Conservation (phyloP, 2,888 invertebrate species). For the Dasysyrphus albostriatus region DNA sequence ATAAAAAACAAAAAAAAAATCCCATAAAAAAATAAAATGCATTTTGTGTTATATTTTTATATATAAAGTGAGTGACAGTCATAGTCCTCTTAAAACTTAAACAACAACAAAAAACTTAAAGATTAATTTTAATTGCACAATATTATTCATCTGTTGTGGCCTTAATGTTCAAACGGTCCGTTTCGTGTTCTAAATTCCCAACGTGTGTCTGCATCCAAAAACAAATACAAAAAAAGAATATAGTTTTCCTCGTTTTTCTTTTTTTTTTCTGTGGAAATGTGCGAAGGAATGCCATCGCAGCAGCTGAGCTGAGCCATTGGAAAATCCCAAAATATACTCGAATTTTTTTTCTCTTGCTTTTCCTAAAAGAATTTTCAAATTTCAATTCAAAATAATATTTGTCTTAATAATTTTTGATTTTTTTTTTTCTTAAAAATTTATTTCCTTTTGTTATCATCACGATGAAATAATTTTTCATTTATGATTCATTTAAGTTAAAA, state of each 20-base stretch:
- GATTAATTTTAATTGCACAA: constrained; percentile 52
- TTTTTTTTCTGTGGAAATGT: constrained; percentile 28
- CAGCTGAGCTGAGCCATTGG: constrained; percentile 47
- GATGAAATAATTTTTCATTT: constrained; percentile 16
- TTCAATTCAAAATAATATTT: constrained; percentile 46
- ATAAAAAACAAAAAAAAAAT: neutral
- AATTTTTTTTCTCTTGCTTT: neutral
- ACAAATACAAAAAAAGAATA: neutral
- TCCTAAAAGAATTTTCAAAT: constrained; percentile 9
- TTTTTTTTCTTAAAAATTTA: constrained; percentile 20
- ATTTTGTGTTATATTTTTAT: constrained; percentile 28
- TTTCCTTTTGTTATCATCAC: constrained; percentile 27
- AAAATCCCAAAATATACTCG: constrained; percentile 61
- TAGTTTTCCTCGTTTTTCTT: constrained; percentile 15
- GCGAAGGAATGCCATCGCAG: constrained; percentile 10
- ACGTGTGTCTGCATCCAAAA: constrained; percentile 38
- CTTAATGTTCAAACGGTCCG: constrained; percentile 48
- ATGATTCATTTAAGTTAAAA: constrained; percentile 27
- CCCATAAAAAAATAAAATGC: constrained; percentile 26
- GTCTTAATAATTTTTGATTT: constrained; percentile 15
- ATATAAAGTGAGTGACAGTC: constrained; percentile 55
- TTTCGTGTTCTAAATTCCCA: constrained; percentile 45
- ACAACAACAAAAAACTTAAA: neutral
- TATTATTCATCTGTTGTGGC: constrained; percentile 51
- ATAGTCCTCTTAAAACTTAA: constrained; percentile 3